Conservation (phyloP, 2,797 vertebrate genomes). For the Psittacula derbiana region DNA sequence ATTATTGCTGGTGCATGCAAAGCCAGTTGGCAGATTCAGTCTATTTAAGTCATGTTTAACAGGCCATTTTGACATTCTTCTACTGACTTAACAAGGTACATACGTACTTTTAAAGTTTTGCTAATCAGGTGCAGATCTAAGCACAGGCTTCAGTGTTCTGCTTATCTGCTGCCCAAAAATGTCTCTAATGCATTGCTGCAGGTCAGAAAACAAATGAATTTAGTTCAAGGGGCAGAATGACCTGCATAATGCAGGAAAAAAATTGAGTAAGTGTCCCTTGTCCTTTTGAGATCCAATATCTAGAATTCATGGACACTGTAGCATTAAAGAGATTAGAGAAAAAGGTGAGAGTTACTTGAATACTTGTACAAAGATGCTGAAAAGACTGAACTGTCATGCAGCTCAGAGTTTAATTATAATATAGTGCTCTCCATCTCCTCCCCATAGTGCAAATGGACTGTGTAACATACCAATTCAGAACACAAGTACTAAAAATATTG, state of each 20-base stretch:
- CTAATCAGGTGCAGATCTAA: background rate
- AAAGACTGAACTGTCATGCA: background rate
- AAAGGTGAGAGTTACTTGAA: background rate
- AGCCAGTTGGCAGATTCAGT: background rate
- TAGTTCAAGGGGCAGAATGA: background rate
- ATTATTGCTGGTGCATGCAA: background rate
- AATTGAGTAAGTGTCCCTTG: background rate
- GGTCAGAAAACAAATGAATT: background rate
- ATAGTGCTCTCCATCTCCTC: background rate
- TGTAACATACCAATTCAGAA: background rate
- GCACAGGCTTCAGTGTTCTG: background rate
- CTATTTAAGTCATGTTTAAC: background rate
- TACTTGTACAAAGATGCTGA: background rate
- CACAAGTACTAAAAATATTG: background rate
- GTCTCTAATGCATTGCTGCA: background rate
- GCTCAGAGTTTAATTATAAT: background rate
- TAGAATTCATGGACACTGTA: background rate
- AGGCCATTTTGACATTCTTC: background rate
- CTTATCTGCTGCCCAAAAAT: background rate
- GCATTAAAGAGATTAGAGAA: background rate
- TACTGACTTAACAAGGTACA: background rate
- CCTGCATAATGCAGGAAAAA: background rate
- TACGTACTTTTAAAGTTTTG: background rate
- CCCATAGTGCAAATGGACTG: background rate
- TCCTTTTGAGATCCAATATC: background rate